Evolutionary conservation across 2,113 vertebrate genomes (phyloP).

Genomic region (Oostethus manadensis): DNA sequence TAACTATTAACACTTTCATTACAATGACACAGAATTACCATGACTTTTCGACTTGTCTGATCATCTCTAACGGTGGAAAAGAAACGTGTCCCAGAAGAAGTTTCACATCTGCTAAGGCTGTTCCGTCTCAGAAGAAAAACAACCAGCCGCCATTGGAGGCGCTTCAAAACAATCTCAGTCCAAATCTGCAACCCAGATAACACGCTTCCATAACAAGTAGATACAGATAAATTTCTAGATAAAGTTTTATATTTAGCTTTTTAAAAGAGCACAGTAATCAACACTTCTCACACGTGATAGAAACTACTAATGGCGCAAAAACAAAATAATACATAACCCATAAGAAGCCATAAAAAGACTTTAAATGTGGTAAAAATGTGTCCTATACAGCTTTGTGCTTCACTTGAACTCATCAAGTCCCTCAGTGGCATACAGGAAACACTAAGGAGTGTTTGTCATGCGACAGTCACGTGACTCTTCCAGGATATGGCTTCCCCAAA

Average conservation of each 20-base stretch:
- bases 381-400: background rate
- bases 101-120: slow-evolving; percentile 57
- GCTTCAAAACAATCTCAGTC: slow-evolving; percentile 39
- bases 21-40: slow-evolving; percentile 71
- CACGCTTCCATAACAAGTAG: slow-evolving; percentile 87
- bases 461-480: too few relatives aligned
- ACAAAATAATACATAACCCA: slow-evolving; percentile 10
- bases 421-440: too few relatives aligned
- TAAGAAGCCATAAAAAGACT: background rate
- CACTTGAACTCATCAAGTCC: too few relatives aligned
- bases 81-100: slow-evolving; percentile 43
- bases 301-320: slow-evolving; percentile 78
- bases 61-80: slow-evolving; percentile 58
- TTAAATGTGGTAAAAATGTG: slow-evolving; percentile 8
- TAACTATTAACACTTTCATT: slow-evolving; percentile 59
- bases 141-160: slow-evolving; percentile 29
- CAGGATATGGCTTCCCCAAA: too few relatives aligned
- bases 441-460: too few relatives aligned
- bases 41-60: slow-evolving; percentile 57
- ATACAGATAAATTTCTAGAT: slow-evolving; percentile 74
- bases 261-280: slow-evolving; percentile 96
- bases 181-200: slow-evolving; percentile 62
- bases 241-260: slow-evolving; percentile 86
- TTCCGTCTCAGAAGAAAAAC: slow-evolving; percentile 18
- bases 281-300: slow-evolving; percentile 98